Evolutionary conservation across 2,888 invertebrate species (phyloP).

Genomic region (Sinohyriopsis cumingii): DNA sequence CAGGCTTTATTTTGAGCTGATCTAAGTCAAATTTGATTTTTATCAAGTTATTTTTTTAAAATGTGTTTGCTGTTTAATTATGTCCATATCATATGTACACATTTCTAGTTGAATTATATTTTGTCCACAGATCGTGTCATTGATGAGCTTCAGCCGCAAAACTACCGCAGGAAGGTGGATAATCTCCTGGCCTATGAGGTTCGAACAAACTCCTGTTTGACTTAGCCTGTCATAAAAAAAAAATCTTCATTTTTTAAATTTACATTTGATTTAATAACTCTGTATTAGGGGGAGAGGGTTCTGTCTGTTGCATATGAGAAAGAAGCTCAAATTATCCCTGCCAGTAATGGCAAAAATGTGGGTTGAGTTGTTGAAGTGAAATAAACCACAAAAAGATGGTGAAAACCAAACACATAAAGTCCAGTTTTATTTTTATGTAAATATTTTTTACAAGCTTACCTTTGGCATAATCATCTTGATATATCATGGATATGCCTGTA

Average conservation of each 20-base stretch:
- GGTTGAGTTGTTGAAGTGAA: too few species aligned
- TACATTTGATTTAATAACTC: background rate
- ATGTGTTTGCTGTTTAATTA: background rate
- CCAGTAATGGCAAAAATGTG: too few species aligned
- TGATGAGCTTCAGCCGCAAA: slow-evolving; percentile 98
- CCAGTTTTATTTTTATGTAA: too few species aligned
- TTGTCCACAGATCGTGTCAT: slow-evolving; percentile 86
- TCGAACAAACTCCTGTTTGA: slow-evolving; percentile 3
- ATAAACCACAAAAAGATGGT: too few species aligned
- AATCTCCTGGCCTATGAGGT: slow-evolving; percentile 86
- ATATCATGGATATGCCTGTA: too few species aligned
- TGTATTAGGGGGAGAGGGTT: too few species aligned
- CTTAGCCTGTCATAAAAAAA: background rate
- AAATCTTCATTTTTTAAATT: background rate
- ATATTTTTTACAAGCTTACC: too few species aligned
- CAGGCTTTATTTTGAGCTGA: background rate
- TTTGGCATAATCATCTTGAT: too few species aligned
- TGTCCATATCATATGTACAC: too few species aligned
- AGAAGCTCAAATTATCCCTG: too few species aligned
- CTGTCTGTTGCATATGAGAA: too few species aligned
- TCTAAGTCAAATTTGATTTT: background rate
- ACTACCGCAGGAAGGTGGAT: slow-evolving; percentile 75
- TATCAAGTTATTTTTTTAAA: background rate
- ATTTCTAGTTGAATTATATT: background rate
- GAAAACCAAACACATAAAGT: too few species aligned